These are phyloP conservation scores for Periophthalmodon schlosseri DNA, from an alignment of 2,113 vertebrate species.

Conservation along the genomic window DNA sequence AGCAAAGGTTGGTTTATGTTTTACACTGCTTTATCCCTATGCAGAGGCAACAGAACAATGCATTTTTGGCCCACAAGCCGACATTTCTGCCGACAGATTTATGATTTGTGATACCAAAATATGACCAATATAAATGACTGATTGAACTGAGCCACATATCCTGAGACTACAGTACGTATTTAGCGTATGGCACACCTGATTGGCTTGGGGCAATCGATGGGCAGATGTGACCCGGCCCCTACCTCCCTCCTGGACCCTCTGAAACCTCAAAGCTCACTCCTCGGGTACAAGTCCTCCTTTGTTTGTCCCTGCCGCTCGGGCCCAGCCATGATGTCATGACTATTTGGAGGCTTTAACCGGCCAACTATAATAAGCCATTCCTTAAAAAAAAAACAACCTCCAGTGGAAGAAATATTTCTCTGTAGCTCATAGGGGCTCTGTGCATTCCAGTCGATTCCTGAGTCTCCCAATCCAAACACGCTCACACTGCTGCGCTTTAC, in stretches of 20 bases:
- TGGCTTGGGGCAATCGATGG: conserved; percentile 56
- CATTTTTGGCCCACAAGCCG: too few species aligned
- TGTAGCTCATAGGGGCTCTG: conserved; percentile 72
- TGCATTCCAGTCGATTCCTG: conserved; percentile 74
- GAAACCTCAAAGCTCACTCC: conserved; percentile 67
- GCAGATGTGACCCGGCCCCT: conserved; percentile 72
- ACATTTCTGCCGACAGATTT: not conserved
- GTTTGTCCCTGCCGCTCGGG: conserved; percentile 73
- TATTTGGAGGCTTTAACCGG: conserved; percentile 77
- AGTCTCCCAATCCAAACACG: conserved; percentile 77
- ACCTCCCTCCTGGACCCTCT: conserved; percentile 56
- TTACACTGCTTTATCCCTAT: not conserved
- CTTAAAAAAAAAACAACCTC: conserved; percentile 72
- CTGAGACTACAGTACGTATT: conserved; percentile 16
- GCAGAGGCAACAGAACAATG: too few species aligned
- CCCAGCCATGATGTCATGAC: conserved; percentile 77
- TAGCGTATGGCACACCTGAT: conserved; percentile 54
- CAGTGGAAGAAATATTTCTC: conserved; percentile 77
- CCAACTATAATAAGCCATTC: conserved; percentile 81
- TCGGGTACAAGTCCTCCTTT: conserved; percentile 76
- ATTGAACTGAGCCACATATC: not conserved
- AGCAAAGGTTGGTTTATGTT: not conserved
- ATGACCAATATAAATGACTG: not conserved
- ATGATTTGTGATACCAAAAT: not conserved
- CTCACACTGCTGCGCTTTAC: conserved; percentile 69